phyloP scores from a whole-genome alignment of 1,140 invertebrate genomes.

The Heliothis subflexa region DNA sequence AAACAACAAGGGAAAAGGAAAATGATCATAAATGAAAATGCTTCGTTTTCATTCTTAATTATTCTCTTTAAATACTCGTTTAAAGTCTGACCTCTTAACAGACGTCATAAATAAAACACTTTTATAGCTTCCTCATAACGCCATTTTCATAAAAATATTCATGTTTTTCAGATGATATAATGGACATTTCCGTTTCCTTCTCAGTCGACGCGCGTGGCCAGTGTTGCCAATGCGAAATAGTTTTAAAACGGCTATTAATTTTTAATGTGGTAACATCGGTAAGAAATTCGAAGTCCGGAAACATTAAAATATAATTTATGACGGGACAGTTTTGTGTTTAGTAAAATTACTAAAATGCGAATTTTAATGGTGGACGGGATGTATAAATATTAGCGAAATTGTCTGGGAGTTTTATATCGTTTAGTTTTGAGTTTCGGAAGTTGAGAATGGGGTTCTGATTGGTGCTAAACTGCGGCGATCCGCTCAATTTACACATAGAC shows the following conservation, averaged over 20 bases:
- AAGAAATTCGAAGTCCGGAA: conserved; percentile 77
- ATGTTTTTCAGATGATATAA: conserved; percentile 79
- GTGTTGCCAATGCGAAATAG: conserved; percentile 80
- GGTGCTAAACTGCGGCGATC: conserved; percentile 56
- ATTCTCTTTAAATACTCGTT: conserved; percentile 27
- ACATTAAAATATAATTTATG: conserved; percentile 85
- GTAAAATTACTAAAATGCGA: conserved; percentile 79
- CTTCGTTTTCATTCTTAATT: conserved; percentile 14
- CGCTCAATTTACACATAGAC: conserved; percentile 36
- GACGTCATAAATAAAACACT: conserved; percentile 64
- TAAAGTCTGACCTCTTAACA: conserved; percentile 17
- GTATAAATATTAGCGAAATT: conserved; percentile 80
- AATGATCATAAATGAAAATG: neutral
- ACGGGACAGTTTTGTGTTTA: conserved; percentile 71
- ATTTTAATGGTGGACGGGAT: conserved; percentile 75
- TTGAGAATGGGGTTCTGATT: conserved; percentile 66
- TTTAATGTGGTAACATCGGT: conserved; percentile 79
- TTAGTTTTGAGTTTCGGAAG: conserved; percentile 60
- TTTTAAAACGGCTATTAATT: conserved; percentile 81
- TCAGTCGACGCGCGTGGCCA: conserved; percentile 55
- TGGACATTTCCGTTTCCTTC: conserved; percentile 79
- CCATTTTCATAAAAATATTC: conserved; percentile 70
- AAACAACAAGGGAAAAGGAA: neutral
- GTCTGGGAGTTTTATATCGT: conserved; percentile 70
- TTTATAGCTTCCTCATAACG: conserved; percentile 76